Conservation (phyloP, 2,797 vertebrate genomes). For the Smutsia gigantea region DNA sequence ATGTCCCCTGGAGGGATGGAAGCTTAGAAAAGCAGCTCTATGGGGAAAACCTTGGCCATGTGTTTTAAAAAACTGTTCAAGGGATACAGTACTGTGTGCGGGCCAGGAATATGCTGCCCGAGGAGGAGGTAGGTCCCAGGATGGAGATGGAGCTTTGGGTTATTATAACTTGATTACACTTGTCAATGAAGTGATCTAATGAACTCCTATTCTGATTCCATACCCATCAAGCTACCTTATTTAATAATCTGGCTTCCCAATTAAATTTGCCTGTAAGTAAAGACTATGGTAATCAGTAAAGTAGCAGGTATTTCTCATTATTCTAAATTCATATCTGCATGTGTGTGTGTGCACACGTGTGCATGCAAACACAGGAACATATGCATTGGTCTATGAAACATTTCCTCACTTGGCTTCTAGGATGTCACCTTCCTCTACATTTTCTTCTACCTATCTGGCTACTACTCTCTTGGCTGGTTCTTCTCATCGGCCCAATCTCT, state of each 20-base stretch:
- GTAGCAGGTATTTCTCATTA: neutral
- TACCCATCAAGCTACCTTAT: neutral
- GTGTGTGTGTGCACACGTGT: neutral
- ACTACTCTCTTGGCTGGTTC: neutral
- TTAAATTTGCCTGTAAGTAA: neutral
- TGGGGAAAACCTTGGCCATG: neutral
- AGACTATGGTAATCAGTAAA: neutral
- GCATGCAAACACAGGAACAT: neutral
- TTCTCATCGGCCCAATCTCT: neutral
- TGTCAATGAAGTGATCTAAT: neutral
- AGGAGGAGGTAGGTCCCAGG: neutral
- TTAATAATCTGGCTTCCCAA: neutral
- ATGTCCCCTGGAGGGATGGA: neutral
- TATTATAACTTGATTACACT: neutral
- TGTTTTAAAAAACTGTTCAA: neutral
- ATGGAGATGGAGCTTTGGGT: neutral
- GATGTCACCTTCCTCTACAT: neutral
- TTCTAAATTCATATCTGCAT: neutral
- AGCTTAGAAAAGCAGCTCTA: neutral
- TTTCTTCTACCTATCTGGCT: neutral
- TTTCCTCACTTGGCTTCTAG: constrained; percentile 4
- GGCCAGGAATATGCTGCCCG: neutral
- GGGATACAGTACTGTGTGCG: neutral
- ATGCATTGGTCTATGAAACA: neutral
- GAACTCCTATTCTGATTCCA: neutral